Conservation (phyloP, 1,140 invertebrate species). For the Brachionus manjavacas region DNA sequence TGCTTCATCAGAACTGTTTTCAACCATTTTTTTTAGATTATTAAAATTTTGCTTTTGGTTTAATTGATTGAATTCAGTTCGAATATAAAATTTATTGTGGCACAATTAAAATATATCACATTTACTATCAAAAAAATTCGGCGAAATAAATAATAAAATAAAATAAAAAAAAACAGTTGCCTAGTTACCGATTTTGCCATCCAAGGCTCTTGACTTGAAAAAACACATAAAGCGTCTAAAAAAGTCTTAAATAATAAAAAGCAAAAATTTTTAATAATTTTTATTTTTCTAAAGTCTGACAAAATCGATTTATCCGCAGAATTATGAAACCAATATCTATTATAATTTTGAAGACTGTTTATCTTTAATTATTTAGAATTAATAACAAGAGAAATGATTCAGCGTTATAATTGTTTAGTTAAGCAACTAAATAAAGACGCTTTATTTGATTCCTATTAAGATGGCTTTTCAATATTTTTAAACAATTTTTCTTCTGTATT, state of each 20-base stretch:
- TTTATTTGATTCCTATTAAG: neutral
- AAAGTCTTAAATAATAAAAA: neutral
- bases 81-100: neutral
- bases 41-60: neutral
- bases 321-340: neutral
- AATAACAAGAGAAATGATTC: neutral
- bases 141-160: neutral
- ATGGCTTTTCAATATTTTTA: neutral
- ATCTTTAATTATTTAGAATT: neutral
- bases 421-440: neutral
- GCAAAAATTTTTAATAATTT: neutral
- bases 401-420: neutral
- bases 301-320: neutral
- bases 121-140: neutral
- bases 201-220: neutral
- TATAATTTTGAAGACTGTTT: neutral
- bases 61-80: constrained; percentile 26
- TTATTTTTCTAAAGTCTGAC: neutral
- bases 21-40: constrained; percentile 10
- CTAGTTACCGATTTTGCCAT: constrained; percentile 22
- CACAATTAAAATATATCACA: neutral
- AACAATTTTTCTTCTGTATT: neutral
- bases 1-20: constrained; percentile 21
- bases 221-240: constrained; percentile 18
- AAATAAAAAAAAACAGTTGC: constrained; percentile 8